Evolutionary conservation across 2,888 invertebrate genomes (phyloP).

Genomic region (Sepioteuthis lessoniana): DNA sequence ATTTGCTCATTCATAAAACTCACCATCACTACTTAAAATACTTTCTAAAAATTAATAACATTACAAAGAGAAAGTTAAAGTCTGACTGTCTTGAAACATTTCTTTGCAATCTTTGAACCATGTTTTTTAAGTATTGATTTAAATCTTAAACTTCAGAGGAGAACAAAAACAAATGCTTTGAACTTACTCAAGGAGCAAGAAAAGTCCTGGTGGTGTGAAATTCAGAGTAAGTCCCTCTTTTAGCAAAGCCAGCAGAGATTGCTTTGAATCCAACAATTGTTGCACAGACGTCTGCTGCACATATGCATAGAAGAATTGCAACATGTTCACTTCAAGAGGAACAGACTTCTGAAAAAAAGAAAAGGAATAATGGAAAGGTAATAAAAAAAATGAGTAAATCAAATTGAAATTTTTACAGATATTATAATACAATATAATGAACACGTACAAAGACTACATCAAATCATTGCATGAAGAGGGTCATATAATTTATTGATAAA

Average conservation of each 20-base stretch:
- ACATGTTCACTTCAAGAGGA: slow-evolving; percentile 84
- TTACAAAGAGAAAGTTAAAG: too few relatives aligned
- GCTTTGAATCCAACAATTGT: slow-evolving; percentile 86
- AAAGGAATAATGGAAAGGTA: not conserved
- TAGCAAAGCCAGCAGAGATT: slow-evolving; percentile 83
- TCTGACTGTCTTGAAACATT: too few relatives aligned
- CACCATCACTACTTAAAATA: too few relatives aligned
- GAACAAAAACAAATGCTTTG: not conserved
- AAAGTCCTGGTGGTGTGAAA: slow-evolving; percentile 84
- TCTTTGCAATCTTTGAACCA: too few relatives aligned
- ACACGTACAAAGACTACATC: too few relatives aligned
- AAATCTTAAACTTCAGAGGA: not conserved
- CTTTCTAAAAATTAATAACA: too few relatives aligned
- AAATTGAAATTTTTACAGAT: not conserved
- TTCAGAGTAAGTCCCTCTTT: slow-evolving; percentile 83
- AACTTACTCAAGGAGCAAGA: slow-evolving; percentile 82
- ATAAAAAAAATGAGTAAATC: too few relatives aligned
- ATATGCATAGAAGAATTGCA: slow-evolving; percentile 86
- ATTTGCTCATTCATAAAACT: too few relatives aligned
- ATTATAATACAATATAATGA: not conserved
- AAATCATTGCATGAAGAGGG: too few relatives aligned
- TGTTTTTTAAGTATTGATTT: too few relatives aligned
- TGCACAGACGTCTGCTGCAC: slow-evolving; percentile 80
- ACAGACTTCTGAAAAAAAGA: slow-evolving; percentile 72
- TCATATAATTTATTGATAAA: too few relatives aligned